Evolutionary conservation across 1,140 invertebrate genomes (phyloP), one percentile per base, ranked within the genome.

Genomic region (Caenorhabditis remanei): DNA sequence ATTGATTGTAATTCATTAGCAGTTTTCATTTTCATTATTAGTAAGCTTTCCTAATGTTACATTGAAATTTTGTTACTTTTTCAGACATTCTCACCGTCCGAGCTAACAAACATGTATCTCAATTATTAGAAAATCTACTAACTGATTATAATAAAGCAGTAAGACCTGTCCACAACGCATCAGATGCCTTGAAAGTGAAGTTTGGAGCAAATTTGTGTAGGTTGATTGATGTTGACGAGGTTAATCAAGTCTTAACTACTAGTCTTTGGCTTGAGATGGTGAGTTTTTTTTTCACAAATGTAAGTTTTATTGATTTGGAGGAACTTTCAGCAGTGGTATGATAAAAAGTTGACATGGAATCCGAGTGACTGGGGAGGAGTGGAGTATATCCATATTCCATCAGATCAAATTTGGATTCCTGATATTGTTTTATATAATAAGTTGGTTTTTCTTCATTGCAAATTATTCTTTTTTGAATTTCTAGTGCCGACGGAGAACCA

Each of bases 271-370:
- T 98, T 43, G 96, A 97, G 93, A 97, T 97, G 93, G 96, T 96
- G 94, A 96, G 96, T 14, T 32, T 71, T 8, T n/a, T 1, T 40
- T 13, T 63, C 32, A 11, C 32, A 21, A 21, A 21, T 13, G 9
- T 32, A 63, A 7, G 2, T 48, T 2, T 24, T 79, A 9, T 9
- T 48, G 16, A 9, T 13, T 32, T 32, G 1, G 8, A 0, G 6
- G 3, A 58, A 67, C 56, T 90, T 91, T 93, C 96, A 97, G 94
- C 89, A 90, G 95, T 98, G 97, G 97, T 95, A 96, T 90, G 97
- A 99, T 94, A 96, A 98, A 94, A 98, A 98, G 94, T 96, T 99
- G 93, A 95, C 95, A 92, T 99, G 97, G 97, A 96, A 98, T 93
- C 97, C 97, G 2, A 93, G 94, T 63, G 97, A 99, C 91, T 99